These are phyloP conservation scores for Megaceryle alcyon DNA, from an alignment of 2,797 vertebrate species.

Conservation along the genomic window DNA sequence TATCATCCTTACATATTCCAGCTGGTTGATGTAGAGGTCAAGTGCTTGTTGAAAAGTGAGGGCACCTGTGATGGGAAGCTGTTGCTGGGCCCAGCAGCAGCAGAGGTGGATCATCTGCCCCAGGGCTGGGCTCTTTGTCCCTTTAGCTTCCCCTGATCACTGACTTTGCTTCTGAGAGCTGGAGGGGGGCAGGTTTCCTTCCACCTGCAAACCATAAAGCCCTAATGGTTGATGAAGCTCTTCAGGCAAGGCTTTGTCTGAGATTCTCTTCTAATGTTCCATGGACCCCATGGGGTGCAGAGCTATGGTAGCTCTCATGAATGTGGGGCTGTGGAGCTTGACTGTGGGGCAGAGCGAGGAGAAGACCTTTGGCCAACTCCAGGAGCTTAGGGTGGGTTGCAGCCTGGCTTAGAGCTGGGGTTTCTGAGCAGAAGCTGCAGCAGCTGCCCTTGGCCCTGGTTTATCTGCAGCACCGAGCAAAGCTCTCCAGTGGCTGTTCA, in stretches of 20 bases:
- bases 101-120: too few species aligned
- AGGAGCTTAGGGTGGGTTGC: accelerated
- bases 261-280: background rate
- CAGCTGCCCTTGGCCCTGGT: accelerated
- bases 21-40: background rate
- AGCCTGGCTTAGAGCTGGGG: background rate
- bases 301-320: background rate
- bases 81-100: background rate
- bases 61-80: background rate
- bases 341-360: background rate
- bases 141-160: accelerated
- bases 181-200: background rate
- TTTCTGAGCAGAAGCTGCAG: background rate
- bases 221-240: background rate
- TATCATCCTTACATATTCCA: background rate
- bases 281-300: background rate
- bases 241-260: background rate
- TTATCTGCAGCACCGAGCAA: background rate
- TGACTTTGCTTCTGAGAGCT: background rate
- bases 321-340: background rate
- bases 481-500: background rate
- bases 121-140: background rate
- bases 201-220: background rate
- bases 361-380: background rate
- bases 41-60: background rate